phyloP scores from a whole-genome alignment of 1,140 invertebrate species.

The Nasonia vitripennis region DNA sequence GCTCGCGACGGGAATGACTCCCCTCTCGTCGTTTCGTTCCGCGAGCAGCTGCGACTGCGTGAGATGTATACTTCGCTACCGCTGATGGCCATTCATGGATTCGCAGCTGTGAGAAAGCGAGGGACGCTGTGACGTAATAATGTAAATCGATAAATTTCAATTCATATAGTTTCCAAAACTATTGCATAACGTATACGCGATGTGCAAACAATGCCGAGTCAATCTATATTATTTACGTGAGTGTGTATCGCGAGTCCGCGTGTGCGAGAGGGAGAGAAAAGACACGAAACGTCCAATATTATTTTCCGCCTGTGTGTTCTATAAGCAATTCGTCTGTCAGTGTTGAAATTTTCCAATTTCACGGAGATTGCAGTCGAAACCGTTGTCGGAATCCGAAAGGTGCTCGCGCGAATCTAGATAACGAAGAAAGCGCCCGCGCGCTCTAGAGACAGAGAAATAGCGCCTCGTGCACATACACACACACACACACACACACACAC shows the following conservation, averaged over 20 bases:
- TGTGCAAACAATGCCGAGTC: not conserved
- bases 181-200: too few species aligned
- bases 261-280: not conserved
- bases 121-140: too few species aligned
- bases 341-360: slow-evolving; percentile 49
- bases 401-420: slow-evolving; percentile 36
- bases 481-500: not conserved
- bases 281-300: slow-evolving; percentile 35
- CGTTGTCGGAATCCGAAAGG: slow-evolving; percentile 33
- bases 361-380: slow-evolving; percentile 41
- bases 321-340: slow-evolving; percentile 48
- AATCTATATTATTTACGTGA: too few species aligned
- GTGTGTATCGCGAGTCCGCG: not conserved
- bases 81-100: too few species aligned
- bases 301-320: slow-evolving; percentile 13
- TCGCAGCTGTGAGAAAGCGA: too few species aligned
- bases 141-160: too few species aligned
- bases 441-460: not conserved
- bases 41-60: too few species aligned
- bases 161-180: too few species aligned
- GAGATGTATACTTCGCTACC: too few species aligned
- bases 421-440: slow-evolving; percentile 27
- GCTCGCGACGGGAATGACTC: not conserved
- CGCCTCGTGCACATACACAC: not conserved
- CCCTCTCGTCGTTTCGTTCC: not conserved